phyloP scores from a whole-genome alignment of 2,888 invertebrate species.

The Oscheius sp. region DNA sequence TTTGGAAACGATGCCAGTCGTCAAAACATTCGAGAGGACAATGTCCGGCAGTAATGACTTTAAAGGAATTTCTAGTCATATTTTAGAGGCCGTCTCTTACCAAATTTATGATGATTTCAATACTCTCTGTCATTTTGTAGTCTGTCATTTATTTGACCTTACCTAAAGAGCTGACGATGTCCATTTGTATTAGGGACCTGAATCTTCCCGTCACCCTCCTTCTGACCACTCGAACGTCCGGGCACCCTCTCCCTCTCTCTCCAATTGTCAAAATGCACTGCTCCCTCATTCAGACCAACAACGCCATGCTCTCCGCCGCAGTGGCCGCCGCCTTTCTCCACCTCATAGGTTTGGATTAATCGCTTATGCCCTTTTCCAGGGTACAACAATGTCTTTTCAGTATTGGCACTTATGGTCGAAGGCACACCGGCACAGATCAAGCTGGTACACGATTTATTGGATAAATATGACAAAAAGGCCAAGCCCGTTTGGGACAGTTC shows the following conservation, averaged over 20 bases:
- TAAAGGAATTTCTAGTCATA: no score
- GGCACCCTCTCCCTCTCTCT: background rate
- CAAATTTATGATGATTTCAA: no score
- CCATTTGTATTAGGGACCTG: background rate
- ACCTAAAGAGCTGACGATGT: background rate
- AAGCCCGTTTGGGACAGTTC: conserved; percentile 72
- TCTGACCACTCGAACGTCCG: conserved; percentile 27
- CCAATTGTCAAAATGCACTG: conserved; percentile 33
- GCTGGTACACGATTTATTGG: conserved; percentile 59
- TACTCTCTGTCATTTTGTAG: no score
- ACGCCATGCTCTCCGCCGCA: conserved; percentile 25
- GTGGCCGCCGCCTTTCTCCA: conserved; percentile 14
- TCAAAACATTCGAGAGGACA: no score
- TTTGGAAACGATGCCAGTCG: no score
- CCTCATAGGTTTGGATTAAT: conserved; percentile 16
- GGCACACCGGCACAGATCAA: conserved; percentile 45
- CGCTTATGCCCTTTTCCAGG: background rate
- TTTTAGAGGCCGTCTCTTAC: no score
- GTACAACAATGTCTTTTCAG: background rate
- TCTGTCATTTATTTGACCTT: no score
- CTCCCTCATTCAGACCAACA: conserved; percentile 26
- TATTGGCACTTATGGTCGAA: background rate
- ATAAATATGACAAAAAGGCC: conserved; percentile 64
- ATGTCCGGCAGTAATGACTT: no score
- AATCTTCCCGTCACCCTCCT: background rate